Evolutionary conservation across 2,113 vertebrate genomes (phyloP).

Genomic region (Trematomus loennbergii): DNA sequence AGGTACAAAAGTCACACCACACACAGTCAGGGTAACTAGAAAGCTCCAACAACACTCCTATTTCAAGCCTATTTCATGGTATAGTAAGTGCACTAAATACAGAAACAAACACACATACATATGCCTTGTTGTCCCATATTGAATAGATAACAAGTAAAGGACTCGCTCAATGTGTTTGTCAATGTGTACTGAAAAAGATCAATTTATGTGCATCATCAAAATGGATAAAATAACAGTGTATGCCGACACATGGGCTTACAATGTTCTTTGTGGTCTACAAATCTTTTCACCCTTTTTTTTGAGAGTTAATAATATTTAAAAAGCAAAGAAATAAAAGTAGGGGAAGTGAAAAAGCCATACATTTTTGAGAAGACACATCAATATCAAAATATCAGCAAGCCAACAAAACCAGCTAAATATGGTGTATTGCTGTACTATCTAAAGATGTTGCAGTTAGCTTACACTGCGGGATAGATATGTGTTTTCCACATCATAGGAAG

Average conservation of each 20-base stretch:
- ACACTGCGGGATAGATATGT: slow-evolving; percentile 82
- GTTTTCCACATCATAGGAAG: slow-evolving; percentile 84
- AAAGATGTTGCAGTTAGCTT: slow-evolving; percentile 80
- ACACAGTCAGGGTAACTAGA: slow-evolving; percentile 85
- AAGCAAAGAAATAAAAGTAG: slow-evolving; percentile 75
- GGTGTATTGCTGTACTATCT: slow-evolving; percentile 85
- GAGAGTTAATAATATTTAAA: slow-evolving; percentile 65
- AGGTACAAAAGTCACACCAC: slow-evolving; percentile 85
- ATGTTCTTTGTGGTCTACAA: slow-evolving; percentile 66
- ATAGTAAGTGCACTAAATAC: slow-evolving; percentile 86
- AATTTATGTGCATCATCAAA: slow-evolving; percentile 75
- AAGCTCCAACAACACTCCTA: slow-evolving; percentile 85
- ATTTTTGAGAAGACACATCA: slow-evolving; percentile 75
- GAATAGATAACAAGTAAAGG: slow-evolving; percentile 76
- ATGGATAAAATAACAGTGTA: slow-evolving; percentile 80
- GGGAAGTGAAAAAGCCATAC: slow-evolving; percentile 69
- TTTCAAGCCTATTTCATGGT: slow-evolving; percentile 87
- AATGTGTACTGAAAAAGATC: slow-evolving; percentile 75
- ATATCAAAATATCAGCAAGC: slow-evolving; percentile 82
- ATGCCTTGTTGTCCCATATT: slow-evolving; percentile 75
- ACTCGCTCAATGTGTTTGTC: slow-evolving; percentile 77
- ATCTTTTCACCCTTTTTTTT: slow-evolving; percentile 56
- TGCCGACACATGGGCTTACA: slow-evolving; percentile 73
- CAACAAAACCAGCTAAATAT: slow-evolving; percentile 82
- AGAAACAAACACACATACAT: slow-evolving; percentile 81